These are phyloP conservation scores for Pachliopta kotzebuea DNA, from an alignment of 2,888 invertebrate species.

Conservation along the genomic window DNA sequence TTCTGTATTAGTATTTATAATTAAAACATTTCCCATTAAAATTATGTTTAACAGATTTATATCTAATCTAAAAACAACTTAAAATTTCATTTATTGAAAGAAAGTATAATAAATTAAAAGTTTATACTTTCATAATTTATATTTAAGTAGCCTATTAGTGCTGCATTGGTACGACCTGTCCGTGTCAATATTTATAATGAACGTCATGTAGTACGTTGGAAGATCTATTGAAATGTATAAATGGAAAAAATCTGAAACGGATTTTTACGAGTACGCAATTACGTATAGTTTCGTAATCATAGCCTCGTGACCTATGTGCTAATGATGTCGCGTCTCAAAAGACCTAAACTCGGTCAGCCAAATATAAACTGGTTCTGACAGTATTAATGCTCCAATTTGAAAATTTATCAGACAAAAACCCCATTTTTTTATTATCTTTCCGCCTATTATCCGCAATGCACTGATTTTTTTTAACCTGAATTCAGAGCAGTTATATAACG, in stretches of 20 bases:
- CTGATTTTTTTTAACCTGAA: neutral
- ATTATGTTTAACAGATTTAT: no score
- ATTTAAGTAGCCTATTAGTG: no score
- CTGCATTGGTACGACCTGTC: no score
- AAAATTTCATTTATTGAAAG: no score
- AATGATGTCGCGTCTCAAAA: constrained; percentile 20
- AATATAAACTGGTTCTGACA: constrained; percentile 3
- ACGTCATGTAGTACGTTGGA: neutral
- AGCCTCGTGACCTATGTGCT: constrained; percentile 18
- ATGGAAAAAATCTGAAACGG: neutral
- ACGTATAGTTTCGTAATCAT: constrained; percentile 11
- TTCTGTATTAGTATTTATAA: no score
- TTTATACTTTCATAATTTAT: no score
- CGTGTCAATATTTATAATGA: neutral
- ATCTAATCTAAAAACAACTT: no score
- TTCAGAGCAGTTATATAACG: neutral
- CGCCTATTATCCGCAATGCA: neutral
- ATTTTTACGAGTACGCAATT: constrained; percentile 8
- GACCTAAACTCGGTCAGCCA: constrained; percentile 25
- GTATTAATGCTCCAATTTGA: constrained; percentile 15
- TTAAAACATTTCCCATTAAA: no score
- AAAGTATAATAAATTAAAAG: no score
- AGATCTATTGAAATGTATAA: neutral
- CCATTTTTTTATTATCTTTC: neutral
- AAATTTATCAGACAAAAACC: neutral